phyloP scores from a whole-genome alignment of 2,113 vertebrate species.

The Marmota monax region DNA sequence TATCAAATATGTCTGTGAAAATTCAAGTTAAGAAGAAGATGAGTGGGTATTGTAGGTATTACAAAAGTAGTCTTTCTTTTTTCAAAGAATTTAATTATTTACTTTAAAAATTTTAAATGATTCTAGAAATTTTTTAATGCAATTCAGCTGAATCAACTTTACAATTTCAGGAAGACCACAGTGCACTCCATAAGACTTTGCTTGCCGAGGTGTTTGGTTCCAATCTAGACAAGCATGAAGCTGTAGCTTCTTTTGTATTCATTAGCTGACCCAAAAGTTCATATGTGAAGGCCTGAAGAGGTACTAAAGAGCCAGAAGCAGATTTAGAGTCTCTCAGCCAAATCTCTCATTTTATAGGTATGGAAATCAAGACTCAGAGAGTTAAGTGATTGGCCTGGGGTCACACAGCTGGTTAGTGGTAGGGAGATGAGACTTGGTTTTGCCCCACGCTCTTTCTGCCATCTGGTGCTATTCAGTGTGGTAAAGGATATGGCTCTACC shows the following conservation, averaged over 20 bases:
- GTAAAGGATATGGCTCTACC: not conserved
- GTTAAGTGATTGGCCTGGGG: not conserved
- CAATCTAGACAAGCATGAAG: not conserved
- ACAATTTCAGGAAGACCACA: not conserved
- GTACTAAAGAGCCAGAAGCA: not conserved
- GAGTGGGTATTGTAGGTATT: not conserved
- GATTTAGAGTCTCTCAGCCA: not conserved
- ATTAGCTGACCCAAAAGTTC: not conserved
- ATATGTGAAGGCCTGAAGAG: not conserved
- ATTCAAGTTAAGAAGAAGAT: not conserved
- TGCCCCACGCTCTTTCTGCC: not conserved
- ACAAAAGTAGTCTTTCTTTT: not conserved
- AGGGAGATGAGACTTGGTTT: not conserved
- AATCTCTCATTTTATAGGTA: not conserved
- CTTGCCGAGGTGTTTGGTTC: not conserved
- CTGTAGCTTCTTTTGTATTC: not conserved
- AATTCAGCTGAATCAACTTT: not conserved
- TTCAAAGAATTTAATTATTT: not conserved
- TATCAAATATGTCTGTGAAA: not conserved
- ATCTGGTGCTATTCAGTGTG: not conserved
- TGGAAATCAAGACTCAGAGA: not conserved
- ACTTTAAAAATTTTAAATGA: not conserved
- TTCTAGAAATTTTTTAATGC: not conserved
- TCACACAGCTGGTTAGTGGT: not conserved
- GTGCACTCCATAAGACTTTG: not conserved